Evolutionary conservation across 2,113 vertebrate genomes (phyloP).

Genomic region (Rhynchomys soricoides): DNA sequence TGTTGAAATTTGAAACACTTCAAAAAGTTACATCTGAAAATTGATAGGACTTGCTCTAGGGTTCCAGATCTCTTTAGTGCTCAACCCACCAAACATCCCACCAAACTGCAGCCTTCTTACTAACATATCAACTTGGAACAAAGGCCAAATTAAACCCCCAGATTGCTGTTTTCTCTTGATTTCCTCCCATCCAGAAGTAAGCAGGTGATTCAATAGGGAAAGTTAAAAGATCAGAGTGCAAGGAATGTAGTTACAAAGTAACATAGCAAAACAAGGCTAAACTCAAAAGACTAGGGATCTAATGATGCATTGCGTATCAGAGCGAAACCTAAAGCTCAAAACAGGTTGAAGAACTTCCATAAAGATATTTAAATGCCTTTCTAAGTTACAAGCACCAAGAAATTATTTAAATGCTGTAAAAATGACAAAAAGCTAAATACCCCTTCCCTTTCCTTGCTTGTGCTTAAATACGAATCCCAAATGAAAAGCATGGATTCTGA

Average conservation of each 20-base stretch:
- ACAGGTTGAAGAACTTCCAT: neutral
- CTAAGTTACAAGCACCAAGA: constrained; percentile 26
- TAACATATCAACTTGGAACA: neutral
- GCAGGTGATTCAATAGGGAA: neutral
- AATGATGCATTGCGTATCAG: constrained; percentile 2
- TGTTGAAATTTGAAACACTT: constrained; percentile 2
- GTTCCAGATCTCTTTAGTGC: constrained; percentile 19
- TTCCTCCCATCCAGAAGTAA: neutral
- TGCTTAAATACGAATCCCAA: neutral
- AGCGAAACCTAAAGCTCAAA: constrained; percentile 19
- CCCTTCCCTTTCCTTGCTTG: neutral
- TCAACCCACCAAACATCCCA: neutral
- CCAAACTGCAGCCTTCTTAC: neutral
- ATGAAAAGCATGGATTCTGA: neutral
- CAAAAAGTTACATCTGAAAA: constrained; percentile 4
- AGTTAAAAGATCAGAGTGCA: neutral
- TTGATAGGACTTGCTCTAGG: neutral
- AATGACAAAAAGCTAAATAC: constrained; percentile 42
- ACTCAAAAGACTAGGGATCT: neutral
- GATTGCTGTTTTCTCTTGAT: constrained; percentile 31
- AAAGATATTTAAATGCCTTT: neutral
- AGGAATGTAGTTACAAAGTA: constrained; percentile 7
- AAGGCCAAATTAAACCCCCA: neutral
- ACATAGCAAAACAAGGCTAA: constrained; percentile 21
- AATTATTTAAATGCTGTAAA: neutral